phyloP scores from a whole-genome alignment of 1,140 invertebrate genomes.

The Octopus sinensis region DNA sequence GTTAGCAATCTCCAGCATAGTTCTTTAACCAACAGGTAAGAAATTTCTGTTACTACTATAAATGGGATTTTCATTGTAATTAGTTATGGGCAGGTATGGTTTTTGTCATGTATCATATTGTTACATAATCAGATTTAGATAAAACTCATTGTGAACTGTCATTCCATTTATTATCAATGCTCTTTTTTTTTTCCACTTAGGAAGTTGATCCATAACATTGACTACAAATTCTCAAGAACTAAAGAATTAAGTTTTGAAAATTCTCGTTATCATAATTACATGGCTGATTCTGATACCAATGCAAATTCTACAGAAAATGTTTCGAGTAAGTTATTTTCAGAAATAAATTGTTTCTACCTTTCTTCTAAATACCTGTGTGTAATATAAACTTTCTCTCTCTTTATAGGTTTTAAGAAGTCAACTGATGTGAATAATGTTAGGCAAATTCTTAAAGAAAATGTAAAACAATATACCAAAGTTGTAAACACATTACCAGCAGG shows the following conservation, averaged over 20 bases:
- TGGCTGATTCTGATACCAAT: background rate
- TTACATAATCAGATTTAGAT: background rate
- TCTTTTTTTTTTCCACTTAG: background rate
- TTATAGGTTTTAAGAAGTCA: background rate
- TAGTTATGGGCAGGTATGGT: background rate
- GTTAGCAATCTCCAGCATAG: background rate
- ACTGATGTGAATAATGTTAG: background rate
- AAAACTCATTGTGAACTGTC: background rate
- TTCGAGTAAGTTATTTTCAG: background rate
- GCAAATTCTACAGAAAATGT: background rate
- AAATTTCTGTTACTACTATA: background rate
- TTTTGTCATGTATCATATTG: background rate
- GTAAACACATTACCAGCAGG: background rate
- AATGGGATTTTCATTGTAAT: background rate
- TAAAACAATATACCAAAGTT: background rate
- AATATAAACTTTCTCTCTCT: background rate
- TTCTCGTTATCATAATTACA: background rate
- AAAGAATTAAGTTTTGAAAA: conserved; percentile 10
- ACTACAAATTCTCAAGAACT: background rate
- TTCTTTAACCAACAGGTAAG: background rate
- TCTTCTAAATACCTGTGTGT: background rate
- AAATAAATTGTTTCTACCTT: background rate
- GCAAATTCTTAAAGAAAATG: background rate
- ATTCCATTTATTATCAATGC: background rate
- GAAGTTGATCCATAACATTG: background rate